Base-by-base conservation (phyloP, 2,113 vertebrate genomes). In the Ascaphus truei region DNA sequence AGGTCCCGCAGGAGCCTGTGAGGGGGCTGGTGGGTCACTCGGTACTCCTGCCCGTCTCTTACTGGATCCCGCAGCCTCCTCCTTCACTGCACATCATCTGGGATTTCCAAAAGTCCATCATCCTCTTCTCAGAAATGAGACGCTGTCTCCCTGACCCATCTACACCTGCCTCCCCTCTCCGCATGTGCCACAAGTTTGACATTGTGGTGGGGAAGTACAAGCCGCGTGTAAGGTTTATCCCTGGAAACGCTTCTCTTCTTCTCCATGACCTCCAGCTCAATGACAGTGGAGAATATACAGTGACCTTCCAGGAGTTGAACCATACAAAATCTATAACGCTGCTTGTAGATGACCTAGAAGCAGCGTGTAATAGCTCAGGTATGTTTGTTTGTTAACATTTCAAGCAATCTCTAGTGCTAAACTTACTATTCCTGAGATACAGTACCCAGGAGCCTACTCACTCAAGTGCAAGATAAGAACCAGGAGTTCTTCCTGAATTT, bases 161-260 rank as follows among this genome's bases (percentile, higher is more conserved):
- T 8, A 23, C 16, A 1, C n/a, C 20, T 2, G 7, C 16, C 9
- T 2, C 3, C 5, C 20, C 2, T 8, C 25, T n/a, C 23, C 29
- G 2, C n/a, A 16, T 66, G 25, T 45, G 34, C 5, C 10, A 62
- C n/a, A 33, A n/a, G 13, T 7, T 36, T 13, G 5, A 7, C 6
- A 64, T 22, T 15, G 23, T 12, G 34, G 36, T 26, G 37, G 7
- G 1, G 1, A 4, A 34, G 15, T 74, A 71, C 47, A 29, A 4
- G 16, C n/a, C 23, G 0, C 53, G 73, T 3, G 43, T 11, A 9
- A 26, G 8, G 1, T 36, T 65, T 20, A 71, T 52, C 60, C 52
- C 53, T 23, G 66, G 53, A 27, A 74, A 71, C 3, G 66, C 45
- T n/a, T 74, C 73, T 18, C 53, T 74, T 10, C 43, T 71, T 9